Conservation (phyloP, 1,140 invertebrate species). For the Anagrus nilaparvatae region DNA sequence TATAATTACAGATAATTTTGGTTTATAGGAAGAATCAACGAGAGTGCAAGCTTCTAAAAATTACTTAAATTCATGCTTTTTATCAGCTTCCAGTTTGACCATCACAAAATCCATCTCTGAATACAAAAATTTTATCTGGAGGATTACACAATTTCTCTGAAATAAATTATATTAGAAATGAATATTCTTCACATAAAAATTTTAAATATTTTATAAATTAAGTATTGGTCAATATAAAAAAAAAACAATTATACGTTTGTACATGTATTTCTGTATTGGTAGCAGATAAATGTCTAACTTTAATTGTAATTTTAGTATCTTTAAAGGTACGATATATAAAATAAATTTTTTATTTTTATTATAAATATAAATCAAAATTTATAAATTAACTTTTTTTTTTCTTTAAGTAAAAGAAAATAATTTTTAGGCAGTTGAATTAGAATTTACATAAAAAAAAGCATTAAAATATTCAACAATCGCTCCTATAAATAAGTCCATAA, state of each 20-base stretch:
- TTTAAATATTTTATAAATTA: too few relatives aligned
- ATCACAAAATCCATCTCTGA: slow-evolving; percentile 86
- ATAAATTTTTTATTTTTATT: too few relatives aligned
- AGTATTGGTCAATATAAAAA: too few relatives aligned
- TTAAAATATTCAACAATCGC: slow-evolving; percentile 96
- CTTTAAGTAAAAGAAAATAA: slow-evolving; percentile 93
- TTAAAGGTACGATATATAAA: too few relatives aligned
- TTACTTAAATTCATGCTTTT: slow-evolving; percentile 72
- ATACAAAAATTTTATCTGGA: slow-evolving; percentile 77
- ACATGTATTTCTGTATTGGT: too few relatives aligned
- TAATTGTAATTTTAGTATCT: too few relatives aligned
- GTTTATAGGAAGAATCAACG: slow-evolving; percentile 46
- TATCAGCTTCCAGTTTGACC: slow-evolving; percentile 63
- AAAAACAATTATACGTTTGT: too few relatives aligned
- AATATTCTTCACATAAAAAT: too few relatives aligned
- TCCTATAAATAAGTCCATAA: slow-evolving; percentile 47
- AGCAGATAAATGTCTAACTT: too few relatives aligned
- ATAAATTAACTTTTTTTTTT: slow-evolving; percentile 66
- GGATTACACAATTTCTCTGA: slow-evolving; percentile 53
- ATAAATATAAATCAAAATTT: too few relatives aligned
- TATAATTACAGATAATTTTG: slow-evolving; percentile 67
- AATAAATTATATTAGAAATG: too few relatives aligned
- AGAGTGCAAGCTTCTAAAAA: slow-evolving; percentile 50
- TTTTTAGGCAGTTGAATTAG: too few relatives aligned
- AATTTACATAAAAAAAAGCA: slow-evolving; percentile 99